Conservation (phyloP, 2,797 vertebrate species). For the Pseudotriccus pelzelni region DNA sequence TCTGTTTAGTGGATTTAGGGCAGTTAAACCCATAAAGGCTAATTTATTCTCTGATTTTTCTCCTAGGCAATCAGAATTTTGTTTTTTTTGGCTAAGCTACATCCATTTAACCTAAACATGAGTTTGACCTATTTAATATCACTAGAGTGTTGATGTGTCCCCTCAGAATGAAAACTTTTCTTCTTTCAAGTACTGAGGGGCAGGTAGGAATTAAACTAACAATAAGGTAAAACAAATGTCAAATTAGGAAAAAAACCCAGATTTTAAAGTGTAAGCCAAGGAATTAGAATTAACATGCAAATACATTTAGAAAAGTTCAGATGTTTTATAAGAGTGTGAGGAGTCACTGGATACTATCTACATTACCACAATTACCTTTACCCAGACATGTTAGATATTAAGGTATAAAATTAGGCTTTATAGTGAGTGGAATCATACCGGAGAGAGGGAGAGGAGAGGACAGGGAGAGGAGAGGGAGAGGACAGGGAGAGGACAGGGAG, state of each 20-base stretch:
- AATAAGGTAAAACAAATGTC: background rate
- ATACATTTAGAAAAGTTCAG: background rate
- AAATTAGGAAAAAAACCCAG: background rate
- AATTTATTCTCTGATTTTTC: background rate
- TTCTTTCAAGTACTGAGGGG: background rate
- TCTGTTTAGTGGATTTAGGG: background rate
- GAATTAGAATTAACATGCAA: background rate
- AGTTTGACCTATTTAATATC: background rate
- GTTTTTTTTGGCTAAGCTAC: background rate
- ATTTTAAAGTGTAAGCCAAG: background rate
- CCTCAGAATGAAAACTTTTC: background rate
- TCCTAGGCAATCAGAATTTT: background rate
- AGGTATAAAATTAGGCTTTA: background rate
- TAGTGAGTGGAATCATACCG: background rate
- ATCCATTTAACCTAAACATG: background rate
- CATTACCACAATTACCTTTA: background rate
- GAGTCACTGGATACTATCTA: rapidly evolving
- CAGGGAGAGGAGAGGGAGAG: too few relatives aligned
- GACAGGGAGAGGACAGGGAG: too few relatives aligned
- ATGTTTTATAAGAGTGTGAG: background rate
- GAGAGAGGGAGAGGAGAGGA: too few relatives aligned
- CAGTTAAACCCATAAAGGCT: background rate
- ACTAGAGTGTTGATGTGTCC: background rate
- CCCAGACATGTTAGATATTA: background rate
- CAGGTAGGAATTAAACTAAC: background rate